Evolutionary conservation across 2,797 vertebrate genomes (phyloP), one percentile per base, ranked within the genome.

Genomic region (Luscinia luscinia): DNA sequence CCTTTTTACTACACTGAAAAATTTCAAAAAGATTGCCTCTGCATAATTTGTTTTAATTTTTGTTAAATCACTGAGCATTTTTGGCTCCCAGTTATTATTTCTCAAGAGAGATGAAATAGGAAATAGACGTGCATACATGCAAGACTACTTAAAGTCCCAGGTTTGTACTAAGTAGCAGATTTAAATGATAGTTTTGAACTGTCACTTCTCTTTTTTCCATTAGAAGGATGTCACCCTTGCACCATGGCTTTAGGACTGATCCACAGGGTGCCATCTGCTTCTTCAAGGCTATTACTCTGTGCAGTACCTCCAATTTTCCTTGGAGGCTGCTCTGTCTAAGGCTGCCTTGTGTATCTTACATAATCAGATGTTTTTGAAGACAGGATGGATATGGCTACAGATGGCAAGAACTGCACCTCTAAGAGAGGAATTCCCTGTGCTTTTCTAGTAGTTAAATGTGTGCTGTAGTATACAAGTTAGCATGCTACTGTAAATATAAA

Each of bases 401-500:
- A 90, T 87, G 72, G 75, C 78, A 84, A 82, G 34, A 94, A 87
- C 58, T 84, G 54, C 72, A 91, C 49, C 64, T 93, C 72, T 75
- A 89, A 83, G 69, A 89, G 36, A 92, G 45, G 48, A 92, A 88
- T 94, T 92, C 69, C 73, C 41, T 9, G 1, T 75, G 64, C 46
- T 92, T 93, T 80, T 78, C 66, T 87, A 26, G 73, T 45, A 80
- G 30, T 92, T 87, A 91, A 92, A 83, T 28, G 32, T 78, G 49
- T 81, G 34, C 34, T 73, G 9, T 48, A 52, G 54, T 52, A 62
- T 23, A 80, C 43, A 75, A 92, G 64, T 72, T 68, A 89, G 7
- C 21, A 72, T 55, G 67, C 87, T 95, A 90, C 58, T 93, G 91
- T 95, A 96, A 94, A 93, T 89, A 90, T 75, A 93, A 92, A 87